phyloP scores from a whole-genome alignment of 30 jellyfish, hydroid and myxozoan genomes.

The Mastigias papua region DNA sequence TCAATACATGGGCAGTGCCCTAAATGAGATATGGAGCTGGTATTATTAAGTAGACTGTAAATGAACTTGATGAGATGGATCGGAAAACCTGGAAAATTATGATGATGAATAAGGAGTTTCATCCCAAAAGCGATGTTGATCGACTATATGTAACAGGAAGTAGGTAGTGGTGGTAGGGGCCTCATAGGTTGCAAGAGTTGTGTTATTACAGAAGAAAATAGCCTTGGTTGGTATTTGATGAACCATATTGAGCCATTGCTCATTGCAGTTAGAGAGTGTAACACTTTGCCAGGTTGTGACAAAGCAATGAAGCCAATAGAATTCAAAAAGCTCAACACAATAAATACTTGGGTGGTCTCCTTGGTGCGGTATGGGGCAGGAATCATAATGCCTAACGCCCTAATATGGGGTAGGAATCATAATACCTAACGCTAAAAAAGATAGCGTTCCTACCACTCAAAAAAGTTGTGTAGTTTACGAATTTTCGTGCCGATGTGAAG shows the following conservation, averaged over 20 bases:
- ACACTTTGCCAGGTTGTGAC: background rate
- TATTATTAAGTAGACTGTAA: conserved; percentile 1
- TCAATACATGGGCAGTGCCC: conserved; percentile 23
- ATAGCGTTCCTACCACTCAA: no score
- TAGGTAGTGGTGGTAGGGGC: conserved; percentile 43
- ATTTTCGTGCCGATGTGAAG: no score
- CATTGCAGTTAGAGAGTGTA: conserved; percentile 14
- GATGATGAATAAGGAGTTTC: conserved; percentile 14
- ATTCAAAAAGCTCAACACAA: background rate
- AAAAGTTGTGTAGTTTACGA: no score
- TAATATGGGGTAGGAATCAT: no score
- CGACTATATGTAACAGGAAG: conserved; percentile 13
- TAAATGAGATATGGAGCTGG: conserved; percentile 28
- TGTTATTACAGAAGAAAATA: conserved; percentile 29
- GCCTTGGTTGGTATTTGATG: no score
- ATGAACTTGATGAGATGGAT: conserved; percentile 1
- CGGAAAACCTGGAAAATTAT: conserved; percentile 19
- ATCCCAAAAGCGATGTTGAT: conserved; percentile 18
- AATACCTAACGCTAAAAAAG: no score
- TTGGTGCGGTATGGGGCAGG: no score
- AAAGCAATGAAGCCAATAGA: conserved; percentile 1
- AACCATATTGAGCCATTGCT: no score
- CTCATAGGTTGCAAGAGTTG: conserved; percentile 20
- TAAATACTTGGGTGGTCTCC: no score
- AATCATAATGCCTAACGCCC: no score